Conservation (phyloP, 2,797 vertebrate genomes). For the Telmatherina bonti region DNA sequence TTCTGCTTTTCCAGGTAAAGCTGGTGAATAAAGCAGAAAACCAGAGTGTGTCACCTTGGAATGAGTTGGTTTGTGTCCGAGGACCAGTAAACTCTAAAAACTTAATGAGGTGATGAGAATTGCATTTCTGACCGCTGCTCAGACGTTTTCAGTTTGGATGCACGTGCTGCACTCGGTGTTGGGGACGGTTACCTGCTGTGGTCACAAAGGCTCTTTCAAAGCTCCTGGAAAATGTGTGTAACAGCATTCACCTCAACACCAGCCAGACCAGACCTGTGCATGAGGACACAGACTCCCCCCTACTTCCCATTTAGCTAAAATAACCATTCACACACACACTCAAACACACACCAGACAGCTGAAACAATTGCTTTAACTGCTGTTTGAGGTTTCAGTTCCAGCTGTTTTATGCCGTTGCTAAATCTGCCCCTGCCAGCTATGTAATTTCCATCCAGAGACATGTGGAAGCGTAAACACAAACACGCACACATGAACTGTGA, state of each 20-base stretch:
- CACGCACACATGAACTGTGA: slow-evolving; percentile 31
- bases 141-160: slow-evolving; percentile 23
- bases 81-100: neutral
- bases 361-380: slow-evolving; percentile 59
- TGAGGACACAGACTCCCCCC: slow-evolving; percentile 41
- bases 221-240: slow-evolving; percentile 37
- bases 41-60: too few relatives aligned
- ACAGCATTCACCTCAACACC: slow-evolving; percentile 22
- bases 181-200: slow-evolving; percentile 41
- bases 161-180: neutral
- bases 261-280: slow-evolving; percentile 25
- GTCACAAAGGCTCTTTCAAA: slow-evolving; percentile 19
- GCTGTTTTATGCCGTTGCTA: slow-evolving; percentile 73
- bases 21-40: too few relatives aligned
- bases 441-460: slow-evolving; percentile 64
- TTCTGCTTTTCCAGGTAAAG: neutral
- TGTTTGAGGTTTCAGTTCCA: slow-evolving; percentile 56
- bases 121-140: slow-evolving; percentile 2
- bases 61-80: neutral
- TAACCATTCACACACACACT: slow-evolving; percentile 16
- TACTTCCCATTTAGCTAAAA: slow-evolving; percentile 38
- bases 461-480: slow-evolving; percentile 45
- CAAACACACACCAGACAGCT: slow-evolving; percentile 52
- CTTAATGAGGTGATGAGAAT: neutral
- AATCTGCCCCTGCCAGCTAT: slow-evolving; percentile 63